Percentiles rank a stretch among this genome's conserved stretches.
Evolutionary conservation across 2,888 invertebrate genomes (phyloP).

Genomic region (Apodemia duryi): DNA sequence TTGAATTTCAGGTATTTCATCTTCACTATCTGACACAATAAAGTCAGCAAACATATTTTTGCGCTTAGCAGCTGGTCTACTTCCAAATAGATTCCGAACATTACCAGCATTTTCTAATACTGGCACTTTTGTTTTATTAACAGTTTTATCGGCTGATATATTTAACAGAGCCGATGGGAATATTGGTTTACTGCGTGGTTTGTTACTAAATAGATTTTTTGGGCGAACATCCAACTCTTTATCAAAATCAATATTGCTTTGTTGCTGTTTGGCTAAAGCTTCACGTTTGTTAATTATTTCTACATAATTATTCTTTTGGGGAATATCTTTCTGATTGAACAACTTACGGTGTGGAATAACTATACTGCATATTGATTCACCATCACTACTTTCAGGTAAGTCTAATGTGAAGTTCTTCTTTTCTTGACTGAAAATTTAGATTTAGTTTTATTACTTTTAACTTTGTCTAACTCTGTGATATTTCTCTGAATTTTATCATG

Average conservation of each 20-base stretch:
- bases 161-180: constrained; percentile 55
- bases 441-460: neutral
- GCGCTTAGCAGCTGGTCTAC: constrained; percentile 44
- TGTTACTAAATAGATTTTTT: constrained; percentile 49
- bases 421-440: constrained; percentile 50
- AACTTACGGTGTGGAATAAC: constrained; percentile 58
- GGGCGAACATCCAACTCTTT: constrained; percentile 43
- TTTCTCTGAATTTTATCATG: no score
- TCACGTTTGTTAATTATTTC: constrained; percentile 46
- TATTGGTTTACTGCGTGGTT: constrained; percentile 42
- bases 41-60: constrained; percentile 64
- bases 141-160: constrained; percentile 51
- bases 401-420: constrained; percentile 49
- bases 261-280: constrained; percentile 44
- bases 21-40: constrained; percentile 60
- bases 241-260: constrained; percentile 40
- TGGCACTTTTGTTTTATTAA: constrained; percentile 45
- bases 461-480: no score
- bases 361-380: constrained; percentile 63
- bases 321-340: constrained; percentile 53
- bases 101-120: constrained; percentile 39
- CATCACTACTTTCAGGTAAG: constrained; percentile 62
- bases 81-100: constrained; percentile 54
- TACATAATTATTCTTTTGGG: constrained; percentile 43
- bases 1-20: constrained; percentile 58